Base-by-base conservation (phyloP, 2,888 invertebrate species). In the Tipula lateralis region DNA sequence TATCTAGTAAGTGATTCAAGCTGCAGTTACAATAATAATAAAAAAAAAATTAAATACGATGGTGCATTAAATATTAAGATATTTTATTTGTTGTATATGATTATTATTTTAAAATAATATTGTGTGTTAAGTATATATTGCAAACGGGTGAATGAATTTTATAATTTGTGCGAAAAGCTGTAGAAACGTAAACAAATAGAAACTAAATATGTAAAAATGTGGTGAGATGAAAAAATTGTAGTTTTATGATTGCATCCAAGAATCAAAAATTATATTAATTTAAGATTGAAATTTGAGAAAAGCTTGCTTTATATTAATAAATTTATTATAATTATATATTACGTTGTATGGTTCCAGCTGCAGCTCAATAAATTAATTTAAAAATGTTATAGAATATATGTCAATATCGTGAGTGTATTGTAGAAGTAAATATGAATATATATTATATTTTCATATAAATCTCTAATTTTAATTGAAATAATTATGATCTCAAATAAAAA, bases 251-350 rank as follows among this genome's bases (percentile, higher is more conserved):
- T 66, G 24, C 7, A 24, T 66, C 24, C 39, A 50, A 50, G 24
- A 66, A 66, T 66, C 66, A 24, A 66, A 66, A 66, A 66, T 66
- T 66, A 66, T 66, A 66, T 66, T 66, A 66, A 66, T 66, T 66
- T 66, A 66, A 66, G 66, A 66, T 66, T 66, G 66, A 66, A 19
- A 66, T 9, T 66, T 66, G 1, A 66, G 66, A 24, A 66, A 24
- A 66, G 9, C 24, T 66, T 66, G 24, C 24, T 24, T 66, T 66
- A 66, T 66, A 66, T 66, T 66, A 66, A 19, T 24, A 24, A 66
- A 66, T 24, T 16, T 50, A 19, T 50, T n/a, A 19, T 66, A 24
- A 66, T n/a, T 13, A 39, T 24, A 66, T 24, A 66, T 24, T 24
- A 24, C 2, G 24, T 66, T 24, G 66, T 66, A 66, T 19, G 66